Evolutionary conservation across 2,888 invertebrate genomes (phyloP), one percentile per base, ranked within the genome.

Genomic region (Mythimna impura): DNA sequence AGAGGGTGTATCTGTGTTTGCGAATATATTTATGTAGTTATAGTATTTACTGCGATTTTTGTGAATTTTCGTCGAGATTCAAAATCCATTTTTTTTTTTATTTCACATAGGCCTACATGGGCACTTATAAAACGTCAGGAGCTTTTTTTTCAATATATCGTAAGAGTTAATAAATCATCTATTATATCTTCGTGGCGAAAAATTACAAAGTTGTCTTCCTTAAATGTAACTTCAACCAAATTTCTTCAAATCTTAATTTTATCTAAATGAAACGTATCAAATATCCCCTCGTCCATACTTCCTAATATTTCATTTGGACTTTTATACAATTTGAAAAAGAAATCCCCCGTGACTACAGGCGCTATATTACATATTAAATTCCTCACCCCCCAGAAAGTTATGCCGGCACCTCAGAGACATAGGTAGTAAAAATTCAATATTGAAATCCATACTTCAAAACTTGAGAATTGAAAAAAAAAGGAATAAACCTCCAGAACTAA

Each of bases 361-460:
- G 58, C 70, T 71, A 73, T 83, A 82, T 84, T 86, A 84, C 84
- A 86, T 90, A 93, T 91, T 90, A 90, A 92, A 92, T 90, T 90
- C 88, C 81, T 82, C 74, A 71, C 76, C 81, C 82, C 71, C 79
- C 80, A 71, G 80, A 89, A 91, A 92, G 86, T 91, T 90, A 73
- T 82, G 66, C 84, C 74, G 79, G 81, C 78, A 79, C 86, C 87
- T 83, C 86, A 84, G 90, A 87, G 92, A 92, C 91, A 92, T 89
- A n/a, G n/a, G n/a, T n/a, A 91, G 92, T 93, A 92, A 92, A 94
- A 94, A 93, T 94, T 94, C 93, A 93, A 94, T 95, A 95, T 94
- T 93, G 94, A 93, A 94, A 94, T 94, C 94, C 92, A 94, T 94
- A 93, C 94, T 93, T 94, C 92, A 93, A 92, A 94, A 94, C 90